phyloP scores from a whole-genome alignment of 2,888 invertebrate species.

The Lamellibrachia satsuma region DNA sequence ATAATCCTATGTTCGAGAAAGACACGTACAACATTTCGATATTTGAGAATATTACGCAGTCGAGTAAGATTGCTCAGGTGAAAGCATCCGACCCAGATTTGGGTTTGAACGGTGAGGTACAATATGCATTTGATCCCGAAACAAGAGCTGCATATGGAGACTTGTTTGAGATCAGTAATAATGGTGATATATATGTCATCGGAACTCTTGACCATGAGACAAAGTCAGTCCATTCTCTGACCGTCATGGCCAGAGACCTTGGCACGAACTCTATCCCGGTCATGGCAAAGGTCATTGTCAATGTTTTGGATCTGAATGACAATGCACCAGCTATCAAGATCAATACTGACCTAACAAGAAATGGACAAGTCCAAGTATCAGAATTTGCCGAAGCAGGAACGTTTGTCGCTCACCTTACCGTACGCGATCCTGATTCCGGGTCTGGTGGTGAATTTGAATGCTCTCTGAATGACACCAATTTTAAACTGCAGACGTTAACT shows the following conservation, averaged over 20 bases:
- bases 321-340: not conserved
- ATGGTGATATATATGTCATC: not conserved
- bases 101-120: not conserved
- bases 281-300: not conserved
- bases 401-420: not conserved
- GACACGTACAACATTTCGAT: not conserved
- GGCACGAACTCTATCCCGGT: not conserved
- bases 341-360: not conserved
- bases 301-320: not conserved
- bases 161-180: not conserved
- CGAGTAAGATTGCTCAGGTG: not conserved
- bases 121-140: not conserved
- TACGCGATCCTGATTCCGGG: not conserved
- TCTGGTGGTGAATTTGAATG: not conserved
- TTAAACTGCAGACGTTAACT: not conserved
- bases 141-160: not conserved
- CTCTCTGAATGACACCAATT: not conserved
- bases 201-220: not conserved
- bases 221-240: not conserved
- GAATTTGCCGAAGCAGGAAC: not conserved
- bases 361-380: not conserved
- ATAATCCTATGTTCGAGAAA: not conserved
- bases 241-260: not conserved
- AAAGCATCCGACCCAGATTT: not conserved
- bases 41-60: conserved; percentile 34